Percentiles rank a stretch among this genome's conserved stretches.
Conservation (phyloP, 2,113 vertebrate genomes). For the Martes martes region DNA sequence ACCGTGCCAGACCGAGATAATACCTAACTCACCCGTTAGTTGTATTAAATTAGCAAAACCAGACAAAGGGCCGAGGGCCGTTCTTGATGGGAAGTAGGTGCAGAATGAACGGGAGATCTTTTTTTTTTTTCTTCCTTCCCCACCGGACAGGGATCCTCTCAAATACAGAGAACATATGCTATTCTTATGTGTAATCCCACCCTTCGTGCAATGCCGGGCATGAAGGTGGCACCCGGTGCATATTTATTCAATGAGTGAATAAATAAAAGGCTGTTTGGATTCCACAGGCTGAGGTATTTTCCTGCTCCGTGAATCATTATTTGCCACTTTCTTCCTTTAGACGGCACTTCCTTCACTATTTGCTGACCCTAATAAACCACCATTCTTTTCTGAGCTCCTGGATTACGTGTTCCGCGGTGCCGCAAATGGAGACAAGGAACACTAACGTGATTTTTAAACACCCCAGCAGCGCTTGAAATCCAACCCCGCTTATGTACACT, state of each 20-base stretch:
- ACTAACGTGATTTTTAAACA: not conserved
- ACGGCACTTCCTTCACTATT: not conserved
- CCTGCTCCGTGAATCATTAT: not conserved
- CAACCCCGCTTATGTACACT: not conserved
- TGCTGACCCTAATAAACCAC: not conserved
- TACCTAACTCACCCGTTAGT: not conserved
- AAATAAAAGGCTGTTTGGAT: constrained; percentile 4
- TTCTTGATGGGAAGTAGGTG: not conserved
- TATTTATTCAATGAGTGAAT: not conserved
- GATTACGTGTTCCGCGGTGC: not conserved
- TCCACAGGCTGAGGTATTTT: not conserved
- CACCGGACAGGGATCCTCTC: not conserved
- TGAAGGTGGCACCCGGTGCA: not conserved
- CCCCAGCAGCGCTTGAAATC: not conserved
- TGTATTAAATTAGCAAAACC: not conserved
- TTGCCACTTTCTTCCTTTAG: not conserved
- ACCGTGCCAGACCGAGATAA: not conserved
- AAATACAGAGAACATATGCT: not conserved
- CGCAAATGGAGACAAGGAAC: not conserved
- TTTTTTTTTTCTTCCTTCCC: not conserved
- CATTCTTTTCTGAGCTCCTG: not conserved
- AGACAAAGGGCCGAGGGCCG: not conserved
- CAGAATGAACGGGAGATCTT: not conserved
- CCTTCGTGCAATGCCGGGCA: not conserved
- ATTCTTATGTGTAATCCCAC: not conserved